phyloP scores from a whole-genome alignment of 2,113 vertebrate species.

The Girardinichthys multiradiatus region DNA sequence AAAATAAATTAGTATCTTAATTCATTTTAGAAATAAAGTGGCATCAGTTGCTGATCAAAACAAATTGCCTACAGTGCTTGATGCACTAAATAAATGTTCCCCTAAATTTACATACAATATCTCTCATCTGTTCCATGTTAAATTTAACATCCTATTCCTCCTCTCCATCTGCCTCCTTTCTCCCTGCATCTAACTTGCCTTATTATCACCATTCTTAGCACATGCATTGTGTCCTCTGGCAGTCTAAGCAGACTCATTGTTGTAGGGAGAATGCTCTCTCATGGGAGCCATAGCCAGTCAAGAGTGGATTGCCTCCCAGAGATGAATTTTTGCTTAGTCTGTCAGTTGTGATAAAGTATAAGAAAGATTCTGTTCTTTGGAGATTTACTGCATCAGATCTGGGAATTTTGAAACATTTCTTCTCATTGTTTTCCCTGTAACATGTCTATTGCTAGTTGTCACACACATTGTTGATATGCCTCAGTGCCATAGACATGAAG shows the following conservation, averaged over 20 bases:
- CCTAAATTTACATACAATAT: constrained; percentile 23
- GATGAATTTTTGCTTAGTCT: constrained; percentile 66
- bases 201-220: constrained; percentile 65
- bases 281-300: constrained; percentile 62
- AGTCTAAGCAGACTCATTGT: constrained; percentile 75
- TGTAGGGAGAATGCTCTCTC: constrained; percentile 58
- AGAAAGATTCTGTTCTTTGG: constrained; percentile 54
- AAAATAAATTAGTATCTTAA: too few relatives aligned
- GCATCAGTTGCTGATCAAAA: constrained; percentile 6
- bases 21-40: background rate
- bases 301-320: constrained; percentile 64
- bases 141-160: constrained; percentile 42
- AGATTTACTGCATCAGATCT: constrained; percentile 57
- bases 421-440: constrained; percentile 26
- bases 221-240: constrained; percentile 67
- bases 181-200: constrained; percentile 47
- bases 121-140: constrained; percentile 52
- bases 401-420: constrained; percentile 37
- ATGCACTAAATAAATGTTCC: constrained; percentile 27
- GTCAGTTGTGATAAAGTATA: constrained; percentile 62
- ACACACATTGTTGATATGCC: background rate
- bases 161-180: constrained; percentile 29
- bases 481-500: constrained; percentile 21
- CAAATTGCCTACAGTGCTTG: constrained; percentile 21
- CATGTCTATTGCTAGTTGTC: constrained; percentile 7